Conservation (phyloP, 2,113 vertebrate species). For the Pedetes capensis region DNA sequence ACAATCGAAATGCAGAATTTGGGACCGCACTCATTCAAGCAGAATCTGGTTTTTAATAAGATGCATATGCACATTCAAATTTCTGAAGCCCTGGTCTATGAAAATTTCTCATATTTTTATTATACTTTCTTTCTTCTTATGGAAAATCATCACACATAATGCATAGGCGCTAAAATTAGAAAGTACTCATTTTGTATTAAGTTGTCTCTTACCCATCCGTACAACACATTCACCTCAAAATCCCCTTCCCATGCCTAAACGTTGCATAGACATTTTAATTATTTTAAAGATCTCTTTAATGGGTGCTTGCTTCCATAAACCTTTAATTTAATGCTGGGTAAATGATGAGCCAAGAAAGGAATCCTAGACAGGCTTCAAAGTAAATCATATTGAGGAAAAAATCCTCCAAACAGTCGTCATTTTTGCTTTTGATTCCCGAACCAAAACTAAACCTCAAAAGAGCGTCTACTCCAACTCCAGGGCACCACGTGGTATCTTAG, state of each 20-base stretch:
- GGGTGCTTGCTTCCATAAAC: background rate
- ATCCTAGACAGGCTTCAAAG: background rate
- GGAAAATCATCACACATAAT: fast-evolving
- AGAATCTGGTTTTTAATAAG: background rate
- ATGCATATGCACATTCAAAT: fast-evolving
- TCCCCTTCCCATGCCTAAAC: fast-evolving
- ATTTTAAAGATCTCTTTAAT: background rate
- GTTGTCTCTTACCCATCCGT: fast-evolving
- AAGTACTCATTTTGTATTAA: background rate
- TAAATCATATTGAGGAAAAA: background rate
- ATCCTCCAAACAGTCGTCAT: background rate
- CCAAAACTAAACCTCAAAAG: background rate
- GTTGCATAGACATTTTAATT: fast-evolving
- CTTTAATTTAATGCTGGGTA: background rate
- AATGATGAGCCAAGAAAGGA: background rate
- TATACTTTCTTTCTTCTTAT: fast-evolving
- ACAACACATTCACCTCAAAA: background rate
- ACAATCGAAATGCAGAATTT: background rate
- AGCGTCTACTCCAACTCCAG: background rate
- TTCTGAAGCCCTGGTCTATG: fast-evolving
- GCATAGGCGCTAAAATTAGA: fast-evolving
- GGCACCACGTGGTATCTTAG: background rate
- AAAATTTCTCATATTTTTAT: background rate
- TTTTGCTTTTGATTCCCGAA: background rate
- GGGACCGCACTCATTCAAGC: background rate